Conservation (phyloP, 2,113 vertebrate genomes). For the Bungarus multicinctus region DNA sequence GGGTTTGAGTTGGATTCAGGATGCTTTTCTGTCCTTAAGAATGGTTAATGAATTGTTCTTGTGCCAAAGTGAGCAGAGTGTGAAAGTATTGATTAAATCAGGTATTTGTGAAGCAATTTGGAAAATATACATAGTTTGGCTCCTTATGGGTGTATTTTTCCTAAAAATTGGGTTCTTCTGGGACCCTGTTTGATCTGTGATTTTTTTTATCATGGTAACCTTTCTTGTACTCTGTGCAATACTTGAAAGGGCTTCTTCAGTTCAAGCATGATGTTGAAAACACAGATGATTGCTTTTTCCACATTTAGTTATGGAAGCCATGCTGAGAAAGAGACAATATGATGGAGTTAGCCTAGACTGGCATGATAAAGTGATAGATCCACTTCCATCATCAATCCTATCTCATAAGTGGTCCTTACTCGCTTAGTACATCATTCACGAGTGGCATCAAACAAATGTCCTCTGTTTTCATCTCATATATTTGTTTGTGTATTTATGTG, state of each 20-base stretch:
- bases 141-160: not conserved
- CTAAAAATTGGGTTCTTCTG: not conserved
- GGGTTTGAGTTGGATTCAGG: not conserved
- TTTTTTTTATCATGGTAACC: not conserved
- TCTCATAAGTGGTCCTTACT: not conserved
- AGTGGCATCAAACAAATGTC: not conserved
- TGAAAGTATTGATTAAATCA: not conserved
- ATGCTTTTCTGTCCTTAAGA: not conserved
- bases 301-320: not conserved
- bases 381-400: not conserved
- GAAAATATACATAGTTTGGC: not conserved
- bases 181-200: not conserved
- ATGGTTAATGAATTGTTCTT: not conserved
- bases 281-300: not conserved
- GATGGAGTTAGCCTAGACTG: not conserved
- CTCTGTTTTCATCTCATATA: not conserved
- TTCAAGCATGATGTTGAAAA: not conserved
- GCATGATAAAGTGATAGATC: not conserved
- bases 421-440: not conserved
- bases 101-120: not conserved
- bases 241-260: not conserved
- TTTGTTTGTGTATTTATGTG: not conserved
- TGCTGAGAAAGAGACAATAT: not conserved
- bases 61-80: not conserved
- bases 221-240: not conserved